Base-by-base conservation (phyloP, 2,797 vertebrate genomes). In the Notolabrus celidotus region DNA sequence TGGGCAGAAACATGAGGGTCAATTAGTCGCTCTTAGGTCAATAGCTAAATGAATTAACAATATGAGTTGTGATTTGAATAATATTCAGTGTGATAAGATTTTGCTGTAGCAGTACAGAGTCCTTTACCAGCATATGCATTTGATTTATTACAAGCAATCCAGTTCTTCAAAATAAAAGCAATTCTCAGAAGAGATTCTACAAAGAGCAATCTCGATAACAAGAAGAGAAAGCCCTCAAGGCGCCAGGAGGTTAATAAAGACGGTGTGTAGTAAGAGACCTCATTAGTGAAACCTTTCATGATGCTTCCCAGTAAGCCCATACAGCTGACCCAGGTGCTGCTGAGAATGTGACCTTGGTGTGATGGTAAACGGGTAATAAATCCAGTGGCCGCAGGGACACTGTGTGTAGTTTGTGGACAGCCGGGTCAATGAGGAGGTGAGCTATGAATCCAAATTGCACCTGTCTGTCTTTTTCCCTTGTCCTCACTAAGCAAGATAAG, bases 331-430 rank as follows among this genome's bases (percentile, higher is more conserved):
- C 66, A 60, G 63, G 79, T 67, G 78, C 59, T 4, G 27, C 65
- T 68, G 77, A 79, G 81, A 89, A 75, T 67, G 71, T 88, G 84
- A 91, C 92, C 89, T 90, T 89, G 88, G 82, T 71, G 79, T 75
- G 84, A 84, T 74, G 74, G 73, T 81, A 88, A 88, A 87, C 56
- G 55, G 79, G 83, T 86, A 84, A 90, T 91, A 91, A 91, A 92
- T 91, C 82, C 84, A 47, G 52, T 14, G 33, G 76, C 85, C 43
- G 2, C 67, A 50, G 84, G 74, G 84, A 86, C 83, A 66, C 58
- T 50, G 61, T 49, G 42, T 76, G 76, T 69, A 80, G 74, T 83
- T 46, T 80, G 77, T 78, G 65, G 76, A 86, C 73, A 62, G 77
- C 38, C 19, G 19, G 86, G 87, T 87, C 89, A 89, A 86, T 65